These are phyloP conservation scores for Calameuta idolon DNA, from an alignment of 2,888 invertebrate species.

Conservation along the genomic window DNA sequence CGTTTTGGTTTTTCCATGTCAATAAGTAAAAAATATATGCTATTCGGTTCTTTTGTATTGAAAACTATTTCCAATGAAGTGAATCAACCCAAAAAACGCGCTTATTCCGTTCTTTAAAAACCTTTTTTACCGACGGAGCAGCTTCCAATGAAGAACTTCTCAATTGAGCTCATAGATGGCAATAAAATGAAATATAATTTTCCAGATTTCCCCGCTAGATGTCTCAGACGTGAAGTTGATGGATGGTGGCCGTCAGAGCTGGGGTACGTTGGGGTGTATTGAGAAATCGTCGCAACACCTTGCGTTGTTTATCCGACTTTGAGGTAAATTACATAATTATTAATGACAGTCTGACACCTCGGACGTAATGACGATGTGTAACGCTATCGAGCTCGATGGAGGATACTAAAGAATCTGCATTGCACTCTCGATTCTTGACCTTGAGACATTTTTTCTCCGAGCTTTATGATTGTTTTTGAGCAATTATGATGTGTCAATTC, in stretches of 20 bases:
- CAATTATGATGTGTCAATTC: conserved; percentile 49
- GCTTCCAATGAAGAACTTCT: no score
- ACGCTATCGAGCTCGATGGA: neutral
- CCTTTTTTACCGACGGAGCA: no score
- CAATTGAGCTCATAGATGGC: neutral
- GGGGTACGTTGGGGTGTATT: conserved; percentile 23
- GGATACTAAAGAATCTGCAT: neutral
- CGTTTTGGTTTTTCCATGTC: neutral
- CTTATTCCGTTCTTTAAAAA: neutral
- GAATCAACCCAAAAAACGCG: neutral
- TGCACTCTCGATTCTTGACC: conserved; percentile 37
- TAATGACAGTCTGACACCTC: conserved; percentile 8
- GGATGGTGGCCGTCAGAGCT: conserved; percentile 26
- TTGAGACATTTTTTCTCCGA: conserved; percentile 37
- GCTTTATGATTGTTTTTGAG: conserved; percentile 45
- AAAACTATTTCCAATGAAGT: neutral
- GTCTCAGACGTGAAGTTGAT: conserved; percentile 19
- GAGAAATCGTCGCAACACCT: conserved; percentile 35
- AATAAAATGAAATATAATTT: neutral
- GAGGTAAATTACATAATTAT: conserved; percentile 39
- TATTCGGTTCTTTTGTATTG: neutral
- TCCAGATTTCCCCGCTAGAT: conserved; percentile 24
- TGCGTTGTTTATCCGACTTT: conserved; percentile 41
- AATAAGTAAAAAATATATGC: neutral
- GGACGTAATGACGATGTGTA: neutral